A percentile compares a stretch with the other conserved stretches of the same genome.
phyloP scores from a whole-genome alignment of 2,888 invertebrate species.

The Odontothrips loti region DNA sequence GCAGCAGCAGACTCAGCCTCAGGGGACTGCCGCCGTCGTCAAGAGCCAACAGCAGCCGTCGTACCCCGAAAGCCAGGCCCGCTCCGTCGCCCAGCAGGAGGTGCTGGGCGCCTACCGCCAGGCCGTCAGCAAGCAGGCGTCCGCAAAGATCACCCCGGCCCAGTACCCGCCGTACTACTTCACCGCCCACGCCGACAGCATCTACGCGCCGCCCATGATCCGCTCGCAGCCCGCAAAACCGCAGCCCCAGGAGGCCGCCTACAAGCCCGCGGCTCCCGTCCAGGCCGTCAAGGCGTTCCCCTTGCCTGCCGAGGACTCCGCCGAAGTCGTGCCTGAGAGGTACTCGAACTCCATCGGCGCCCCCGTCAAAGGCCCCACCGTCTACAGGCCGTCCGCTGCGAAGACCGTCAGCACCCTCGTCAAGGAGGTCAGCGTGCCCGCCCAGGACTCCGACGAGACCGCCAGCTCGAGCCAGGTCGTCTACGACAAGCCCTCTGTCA shows the following conservation, averaged over 20 bases:
- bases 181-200: neutral
- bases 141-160: neutral
- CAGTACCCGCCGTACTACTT: slow-evolving; percentile 19
- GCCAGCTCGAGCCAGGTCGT: neutral
- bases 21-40: no score
- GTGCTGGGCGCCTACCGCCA: neutral
- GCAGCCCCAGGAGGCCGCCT: no score
- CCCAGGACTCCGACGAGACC: neutral
- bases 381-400: neutral
- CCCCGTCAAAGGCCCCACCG: neutral
- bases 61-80: no score
- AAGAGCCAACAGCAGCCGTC: no score
- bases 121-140: neutral
- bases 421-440: neutral
- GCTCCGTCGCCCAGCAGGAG: neutral
- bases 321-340: neutral
- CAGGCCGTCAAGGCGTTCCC: no score
- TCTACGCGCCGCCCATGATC: neutral
- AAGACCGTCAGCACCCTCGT: neutral
- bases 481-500: neutral
- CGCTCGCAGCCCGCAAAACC: neutral
- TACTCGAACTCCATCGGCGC: neutral
- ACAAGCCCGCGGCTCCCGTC: neutral
- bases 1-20: no score
- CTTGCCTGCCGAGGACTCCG: neutral